Evolutionary conservation across 2,888 invertebrate genomes (phyloP), one percentile per base, ranked within the genome.

Genomic region (Acheta domesticus): DNA sequence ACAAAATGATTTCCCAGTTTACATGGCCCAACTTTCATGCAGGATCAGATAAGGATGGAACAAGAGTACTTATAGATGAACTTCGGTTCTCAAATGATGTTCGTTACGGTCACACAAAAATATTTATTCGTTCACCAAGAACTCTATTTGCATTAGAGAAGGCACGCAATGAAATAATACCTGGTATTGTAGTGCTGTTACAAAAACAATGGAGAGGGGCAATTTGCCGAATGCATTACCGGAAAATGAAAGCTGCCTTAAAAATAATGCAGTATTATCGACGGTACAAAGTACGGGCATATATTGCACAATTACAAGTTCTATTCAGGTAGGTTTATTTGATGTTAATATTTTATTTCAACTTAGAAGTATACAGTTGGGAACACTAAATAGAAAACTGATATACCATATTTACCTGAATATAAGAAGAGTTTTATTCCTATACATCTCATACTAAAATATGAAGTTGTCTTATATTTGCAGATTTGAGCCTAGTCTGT

Each of bases 21-120:
- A 99, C 98, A 3, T 99, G 99, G 99, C 99, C 99, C 62, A 98
- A 97, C 88, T 98, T 94, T 89, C 91, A 93, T 80, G 92, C 93
- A 8, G 92, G 92, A 79, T 89, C 88, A 79, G 93, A 94, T 83
- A 91, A 91, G 84, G 96, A 97, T 82, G 98, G 96, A 2, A 95
- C 95, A 4, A 90, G 92, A 85, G 93, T 94, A 82, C 91, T 99
- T 82, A 91, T 98, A 83, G 90, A 94, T 77, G 95, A 96, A 83
- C 91, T 93, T 84, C 91, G 92, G 74, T 92, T 93, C 83, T 86
- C 91, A 3, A 88, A 92, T 62, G 98, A 99, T 85, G 97, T 97
- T 23, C 95, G 95, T 86, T 98, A 94, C 85, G 99, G 99, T 19
- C 94, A 95, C 84, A 98, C 97, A 1, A 99, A 99, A 88, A 91